Percentiles rank a stretch among this genome's conserved stretches.
Conservation (phyloP, 2,888 invertebrate species). For the Lasioglossum morio region DNA sequence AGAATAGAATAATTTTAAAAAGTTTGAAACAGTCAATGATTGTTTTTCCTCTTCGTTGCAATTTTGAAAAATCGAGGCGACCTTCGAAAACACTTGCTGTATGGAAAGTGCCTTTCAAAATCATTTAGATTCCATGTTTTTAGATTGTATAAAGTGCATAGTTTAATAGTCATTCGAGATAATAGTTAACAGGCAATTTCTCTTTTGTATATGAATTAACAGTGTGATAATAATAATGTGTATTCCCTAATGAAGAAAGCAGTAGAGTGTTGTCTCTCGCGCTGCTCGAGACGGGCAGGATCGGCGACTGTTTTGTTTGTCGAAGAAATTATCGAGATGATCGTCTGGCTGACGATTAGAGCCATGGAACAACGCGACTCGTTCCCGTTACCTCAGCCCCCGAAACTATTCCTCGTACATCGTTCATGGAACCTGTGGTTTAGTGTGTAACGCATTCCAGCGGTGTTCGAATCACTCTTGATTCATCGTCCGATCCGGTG, state of each 20-base stretch:
- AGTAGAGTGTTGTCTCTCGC: neutral
- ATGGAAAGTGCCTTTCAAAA: too few relatives aligned
- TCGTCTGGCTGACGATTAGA: conserved; percentile 43
- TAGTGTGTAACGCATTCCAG: conserved; percentile 34
- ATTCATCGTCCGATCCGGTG: neutral
- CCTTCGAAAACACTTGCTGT: too few relatives aligned
- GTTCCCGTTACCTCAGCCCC: conserved; percentile 53
- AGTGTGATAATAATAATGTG: neutral
- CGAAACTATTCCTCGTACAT: conserved; percentile 28
- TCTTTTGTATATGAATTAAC: neutral
- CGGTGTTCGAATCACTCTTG: conserved; percentile 37
- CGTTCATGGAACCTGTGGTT: neutral
- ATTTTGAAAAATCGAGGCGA: too few relatives aligned
- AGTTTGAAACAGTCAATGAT: too few relatives aligned
- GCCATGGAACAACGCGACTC: conserved; percentile 35
- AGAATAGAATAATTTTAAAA: too few relatives aligned
- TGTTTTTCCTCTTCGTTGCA: too few relatives aligned
- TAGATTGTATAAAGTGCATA: too few relatives aligned
- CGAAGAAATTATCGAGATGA: neutral
- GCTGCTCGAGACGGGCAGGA: neutral
- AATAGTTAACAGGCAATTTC: too few relatives aligned
- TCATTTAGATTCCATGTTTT: too few relatives aligned
- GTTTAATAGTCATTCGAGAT: too few relatives aligned
- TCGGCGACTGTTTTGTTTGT: conserved; percentile 18
- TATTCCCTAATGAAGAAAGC: neutral